Evolutionary conservation across 2,113 vertebrate genomes (phyloP).

Genomic region (Fulica atra): DNA sequence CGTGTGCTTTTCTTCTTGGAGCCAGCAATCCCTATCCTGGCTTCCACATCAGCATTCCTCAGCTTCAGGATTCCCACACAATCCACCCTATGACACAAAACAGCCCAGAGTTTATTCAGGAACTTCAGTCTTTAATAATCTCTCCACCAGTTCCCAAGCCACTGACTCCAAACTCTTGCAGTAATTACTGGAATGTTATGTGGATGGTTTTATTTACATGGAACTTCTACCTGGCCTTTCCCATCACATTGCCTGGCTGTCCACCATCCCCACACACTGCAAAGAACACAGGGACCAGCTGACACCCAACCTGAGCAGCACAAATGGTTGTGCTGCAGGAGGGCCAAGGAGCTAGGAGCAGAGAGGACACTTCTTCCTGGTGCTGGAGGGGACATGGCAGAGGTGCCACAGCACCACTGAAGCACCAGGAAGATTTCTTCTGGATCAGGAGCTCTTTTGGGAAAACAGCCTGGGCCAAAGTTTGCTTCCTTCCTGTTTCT

Average conservation of each 20-base stretch:
- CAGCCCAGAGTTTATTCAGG: neutral
- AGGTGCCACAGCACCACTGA: neutral
- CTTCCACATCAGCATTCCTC: conserved; percentile 96
- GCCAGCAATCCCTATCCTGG: conserved; percentile 94
- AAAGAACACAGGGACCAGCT: neutral
- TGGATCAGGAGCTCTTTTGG: neutral
- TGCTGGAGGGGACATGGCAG: neutral
- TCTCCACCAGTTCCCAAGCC: neutral
- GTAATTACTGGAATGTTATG: neutral
- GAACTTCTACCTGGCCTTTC: neutral
- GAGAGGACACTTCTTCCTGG: fast-evolving
- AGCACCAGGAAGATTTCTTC: neutral
- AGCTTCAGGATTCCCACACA: conserved; percentile 97
- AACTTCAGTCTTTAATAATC: neutral
- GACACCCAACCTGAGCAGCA: neutral
- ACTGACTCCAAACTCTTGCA: neutral
- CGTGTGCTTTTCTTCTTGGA: conserved; percentile 99
- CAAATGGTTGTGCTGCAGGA: neutral
- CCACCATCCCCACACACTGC: neutral
- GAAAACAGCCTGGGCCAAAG: neutral
- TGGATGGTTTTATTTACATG: neutral
- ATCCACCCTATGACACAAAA: conserved; percentile 84
- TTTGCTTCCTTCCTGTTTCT: neutral
- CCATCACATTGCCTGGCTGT: neutral
- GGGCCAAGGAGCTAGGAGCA: neutral